Base-by-base conservation (phyloP, 2,888 invertebrate genomes). In the Gastrophysa polygoni region DNA sequence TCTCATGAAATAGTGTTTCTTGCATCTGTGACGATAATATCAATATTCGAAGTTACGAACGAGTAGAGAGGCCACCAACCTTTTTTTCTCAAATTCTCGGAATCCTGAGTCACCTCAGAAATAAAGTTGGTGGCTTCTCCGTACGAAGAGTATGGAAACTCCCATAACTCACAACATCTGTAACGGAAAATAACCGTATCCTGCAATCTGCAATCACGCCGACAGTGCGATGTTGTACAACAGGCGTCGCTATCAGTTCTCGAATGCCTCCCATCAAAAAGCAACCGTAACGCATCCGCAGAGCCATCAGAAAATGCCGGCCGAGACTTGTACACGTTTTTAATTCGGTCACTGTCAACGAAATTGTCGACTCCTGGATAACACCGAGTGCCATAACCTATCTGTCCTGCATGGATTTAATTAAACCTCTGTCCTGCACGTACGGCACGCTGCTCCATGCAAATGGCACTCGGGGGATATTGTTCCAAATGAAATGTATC, bases 361-460 rank as follows among this genome's bases (percentile, higher is more conserved):
- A 28, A 58, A 56, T 64, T 59, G 61, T 66, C 61, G 38, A 51
- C 66, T 63, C 47, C 55, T 43, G 59, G 51, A 57, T 51, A 54
- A 58, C 58, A 50, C 54, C 62, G 16, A 8, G 48, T 38, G 38
- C 54, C 50, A 57, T 67, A 62, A 58, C 60, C 64, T 64, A 64
- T 66, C 32, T 61, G 51, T 64, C 56, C 29, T 47, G 57, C 55
- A 66, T 63, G 63, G 64, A 61, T 68, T 68, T 68, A 70, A 70
- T 70, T 70, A 70, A 66, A 68, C 55, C 56, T 55, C 18, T 59
- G 44, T 21, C 29, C 57, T 38, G 38, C 38, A 38, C 38, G 38
- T 14, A 38, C 38, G 52, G 57, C 51, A 52, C 46, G 51, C 34
- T 17, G 54, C 56, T 48, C 54, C 50, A 69, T 67, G 67, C 67